These are phyloP conservation scores for Vanessa tameamea DNA, from an alignment of 1,140 invertebrate species.

Conservation along the genomic window DNA sequence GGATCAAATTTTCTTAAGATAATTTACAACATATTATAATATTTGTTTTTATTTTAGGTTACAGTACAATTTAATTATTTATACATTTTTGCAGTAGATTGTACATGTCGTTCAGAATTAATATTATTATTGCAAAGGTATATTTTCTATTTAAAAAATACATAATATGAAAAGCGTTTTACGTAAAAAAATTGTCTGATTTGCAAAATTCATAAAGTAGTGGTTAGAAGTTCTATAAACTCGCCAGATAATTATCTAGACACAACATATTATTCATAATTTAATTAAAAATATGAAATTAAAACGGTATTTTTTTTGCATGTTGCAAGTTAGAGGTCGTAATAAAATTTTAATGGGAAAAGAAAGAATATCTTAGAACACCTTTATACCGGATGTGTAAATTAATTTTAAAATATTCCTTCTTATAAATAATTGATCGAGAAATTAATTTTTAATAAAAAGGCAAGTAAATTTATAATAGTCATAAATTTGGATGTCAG, in stretches of 20 bases:
- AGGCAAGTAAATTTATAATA: too few species aligned
- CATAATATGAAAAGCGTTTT: too few species aligned
- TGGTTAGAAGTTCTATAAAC: not conserved
- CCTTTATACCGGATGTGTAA: not conserved
- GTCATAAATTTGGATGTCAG: not conserved
- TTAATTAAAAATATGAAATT: conserved; percentile 1
- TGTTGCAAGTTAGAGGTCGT: not conserved
- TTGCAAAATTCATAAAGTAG: not conserved
- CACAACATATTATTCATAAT: not conserved
- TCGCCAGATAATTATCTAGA: not conserved
- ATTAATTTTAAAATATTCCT: not conserved
- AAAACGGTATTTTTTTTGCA: not conserved
- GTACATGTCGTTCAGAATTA: too few species aligned
- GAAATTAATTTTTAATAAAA: not conserved
- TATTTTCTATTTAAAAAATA: too few species aligned
- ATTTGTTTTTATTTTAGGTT: too few species aligned
- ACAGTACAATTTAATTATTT: too few species aligned
- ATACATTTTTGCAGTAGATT: too few species aligned
- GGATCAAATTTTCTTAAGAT: too few species aligned
- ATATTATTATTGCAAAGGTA: too few species aligned
- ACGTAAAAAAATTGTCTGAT: too few species aligned
- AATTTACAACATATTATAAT: too few species aligned
- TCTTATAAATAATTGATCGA: not conserved
- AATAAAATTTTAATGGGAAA: not conserved
- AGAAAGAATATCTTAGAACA: too few species aligned